phyloP scores from a whole-genome alignment of 2,113 vertebrate species.

The Sinocyclocheilus anophthalmus region DNA sequence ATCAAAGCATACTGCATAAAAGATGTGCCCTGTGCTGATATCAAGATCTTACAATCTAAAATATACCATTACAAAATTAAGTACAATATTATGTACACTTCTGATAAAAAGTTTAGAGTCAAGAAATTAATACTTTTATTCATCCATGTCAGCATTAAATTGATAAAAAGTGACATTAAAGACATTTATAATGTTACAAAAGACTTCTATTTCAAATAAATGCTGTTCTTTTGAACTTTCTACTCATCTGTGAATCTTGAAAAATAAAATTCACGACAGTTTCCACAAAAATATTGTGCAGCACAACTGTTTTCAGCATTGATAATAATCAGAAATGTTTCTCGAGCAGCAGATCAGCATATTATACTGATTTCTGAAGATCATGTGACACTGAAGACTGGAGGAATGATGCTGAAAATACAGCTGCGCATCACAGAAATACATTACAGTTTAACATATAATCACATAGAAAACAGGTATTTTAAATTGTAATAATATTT shows the following conservation, averaged over 20 bases:
- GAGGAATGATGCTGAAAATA: background rate
- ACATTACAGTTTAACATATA: background rate
- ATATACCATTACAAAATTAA: background rate
- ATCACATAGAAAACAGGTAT: background rate
- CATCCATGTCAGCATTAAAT: background rate
- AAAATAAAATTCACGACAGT: background rate
- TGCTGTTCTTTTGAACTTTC: background rate
- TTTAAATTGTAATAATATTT: background rate
- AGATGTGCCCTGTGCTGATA: background rate
- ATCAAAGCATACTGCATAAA: conserved; percentile 21
- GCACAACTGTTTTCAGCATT: background rate
- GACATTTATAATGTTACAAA: background rate
- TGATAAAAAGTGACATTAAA: background rate
- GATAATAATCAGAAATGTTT: background rate
- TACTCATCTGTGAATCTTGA: background rate
- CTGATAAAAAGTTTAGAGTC: background rate
- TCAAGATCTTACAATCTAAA: background rate
- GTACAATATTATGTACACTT: background rate
- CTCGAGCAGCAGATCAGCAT: background rate
- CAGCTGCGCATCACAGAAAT: background rate
- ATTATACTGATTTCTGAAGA: background rate
- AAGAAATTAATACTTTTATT: background rate
- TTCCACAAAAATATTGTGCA: background rate
- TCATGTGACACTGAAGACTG: background rate
- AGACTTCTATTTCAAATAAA: background rate